Evolutionary conservation across 2,888 invertebrate genomes (phyloP), one percentile per base, ranked within the genome.

Genomic region (Pseudococcus jackbeardsleyi): DNA sequence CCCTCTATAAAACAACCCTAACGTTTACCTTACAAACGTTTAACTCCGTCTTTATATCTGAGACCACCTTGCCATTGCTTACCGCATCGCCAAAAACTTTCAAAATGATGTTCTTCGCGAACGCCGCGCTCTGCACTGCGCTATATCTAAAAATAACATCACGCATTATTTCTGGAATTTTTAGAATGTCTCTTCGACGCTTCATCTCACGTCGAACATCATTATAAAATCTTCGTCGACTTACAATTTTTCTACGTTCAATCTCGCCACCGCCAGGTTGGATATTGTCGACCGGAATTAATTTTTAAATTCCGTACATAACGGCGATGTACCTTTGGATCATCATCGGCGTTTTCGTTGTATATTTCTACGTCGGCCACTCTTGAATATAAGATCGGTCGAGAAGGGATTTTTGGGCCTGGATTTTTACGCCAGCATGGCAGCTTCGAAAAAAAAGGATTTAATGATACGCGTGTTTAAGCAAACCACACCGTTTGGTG

Each of bases 11-110:
- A 82, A 82, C 79, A 82, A 46, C 79, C 79, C 79, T 19, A 82
- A 82, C 79, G 79, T 82, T 82, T 82, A 82, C 79, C 79, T 82
- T 82, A 82, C 79, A 82, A 82, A 82, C 79, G 79, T 82, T 82
- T 82, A 82, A 82, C 79, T 82, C 46, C 79, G 79, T 82, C 79
- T 82, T 82, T 82, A 82, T 82, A 82, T 42, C 46, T 82, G 79
- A 46, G 79, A 82, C 79, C 79, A 82, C 79, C 79, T 82, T 82
- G 79, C 79, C 79, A 82, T 46, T 82, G 79, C 46, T 82, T 26
- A 82, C 79, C 79, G 46, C 79, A 82, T 82, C 79, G 79, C 79
- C 79, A 46, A 82, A 82, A 82, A 82, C 79, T 82, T 82, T 82
- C 42, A 82, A 82, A 82, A 82, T 77, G 77, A 42, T 82, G 79